These are phyloP conservation scores for Trileptium ribeirensis DNA, from an alignment of 2,888 invertebrate species.

Conservation along the genomic window DNA sequence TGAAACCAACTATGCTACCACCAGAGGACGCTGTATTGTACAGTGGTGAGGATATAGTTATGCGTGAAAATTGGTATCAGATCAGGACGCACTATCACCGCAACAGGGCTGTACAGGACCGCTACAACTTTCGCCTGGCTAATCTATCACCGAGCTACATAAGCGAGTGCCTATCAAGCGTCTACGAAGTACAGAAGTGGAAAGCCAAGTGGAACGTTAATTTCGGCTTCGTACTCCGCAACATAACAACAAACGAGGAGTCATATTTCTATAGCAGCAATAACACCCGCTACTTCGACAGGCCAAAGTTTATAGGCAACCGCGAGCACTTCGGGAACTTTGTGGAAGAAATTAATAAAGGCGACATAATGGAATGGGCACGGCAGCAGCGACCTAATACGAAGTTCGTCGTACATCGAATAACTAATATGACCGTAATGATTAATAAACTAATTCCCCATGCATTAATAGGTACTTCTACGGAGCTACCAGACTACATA, in stretches of 20 bases:
- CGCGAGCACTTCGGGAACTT: not conserved
- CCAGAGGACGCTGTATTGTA: no score
- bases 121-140: not conserved
- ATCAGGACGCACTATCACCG: no score
- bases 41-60: no score
- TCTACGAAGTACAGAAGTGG: no score
- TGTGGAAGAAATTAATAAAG: not conserved
- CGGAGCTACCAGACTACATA: no score
- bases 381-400: not conserved
- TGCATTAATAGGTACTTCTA: no score
- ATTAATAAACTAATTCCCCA: no score
- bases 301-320: not conserved
- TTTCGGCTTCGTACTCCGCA: not conserved
- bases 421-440: constrained; percentile 5
- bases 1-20: no score
- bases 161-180: no score
- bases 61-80: no score
- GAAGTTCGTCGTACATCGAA: not conserved
- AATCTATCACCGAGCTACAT: not conserved
- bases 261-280: not conserved
- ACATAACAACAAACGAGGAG: not conserved
- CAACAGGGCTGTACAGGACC: not conserved
- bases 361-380: not conserved
- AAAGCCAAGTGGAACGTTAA: not conserved
- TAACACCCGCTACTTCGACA: not conserved